These are phyloP conservation scores for Aurelia aurita complex sp. Pacific DNA, from an alignment of 30 jellyfish, hydroid and myxozoan species.

Conservation along the genomic window DNA sequence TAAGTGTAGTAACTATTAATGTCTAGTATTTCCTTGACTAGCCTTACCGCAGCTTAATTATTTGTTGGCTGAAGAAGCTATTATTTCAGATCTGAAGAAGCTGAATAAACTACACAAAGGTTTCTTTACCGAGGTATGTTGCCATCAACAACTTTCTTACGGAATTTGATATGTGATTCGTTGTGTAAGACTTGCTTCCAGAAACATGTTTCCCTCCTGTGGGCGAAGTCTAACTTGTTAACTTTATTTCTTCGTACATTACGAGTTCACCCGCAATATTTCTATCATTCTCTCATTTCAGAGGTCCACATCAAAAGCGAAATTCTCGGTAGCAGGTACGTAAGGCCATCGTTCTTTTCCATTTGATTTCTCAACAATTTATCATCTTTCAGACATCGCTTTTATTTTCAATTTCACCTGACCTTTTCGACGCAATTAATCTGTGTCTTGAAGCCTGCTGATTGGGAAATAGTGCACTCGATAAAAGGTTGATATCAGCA, in stretches of 20 bases:
- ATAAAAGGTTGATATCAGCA: no score
- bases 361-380: background rate
- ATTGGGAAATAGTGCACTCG: no score
- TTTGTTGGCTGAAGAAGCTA: slow-evolving; percentile 84
- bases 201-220: no score
- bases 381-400: background rate
- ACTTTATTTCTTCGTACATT: no score
- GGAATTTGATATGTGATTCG: no score
- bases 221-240: no score
- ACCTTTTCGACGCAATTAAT: background rate
- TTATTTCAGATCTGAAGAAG: slow-evolving; percentile 83
- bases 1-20: no score
- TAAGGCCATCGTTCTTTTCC: background rate
- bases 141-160: background rate
- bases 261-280: no score
- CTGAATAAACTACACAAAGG: slow-evolving; percentile 73
- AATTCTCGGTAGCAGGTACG: slow-evolving; percentile 5
- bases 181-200: no score
- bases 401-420: background rate
- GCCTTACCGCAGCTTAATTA: slow-evolving; percentile 67
- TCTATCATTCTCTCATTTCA: background rate
- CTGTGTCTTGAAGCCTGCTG: no score
- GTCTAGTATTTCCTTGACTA: slow-evolving; percentile 3
- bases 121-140: slow-evolving; percentile 34
- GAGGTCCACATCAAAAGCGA: slow-evolving; percentile 1